Evolutionary conservation across 2,113 vertebrate species (phyloP), one percentile per base, ranked within the genome.

Genomic region (Hydropotes inermis): DNA sequence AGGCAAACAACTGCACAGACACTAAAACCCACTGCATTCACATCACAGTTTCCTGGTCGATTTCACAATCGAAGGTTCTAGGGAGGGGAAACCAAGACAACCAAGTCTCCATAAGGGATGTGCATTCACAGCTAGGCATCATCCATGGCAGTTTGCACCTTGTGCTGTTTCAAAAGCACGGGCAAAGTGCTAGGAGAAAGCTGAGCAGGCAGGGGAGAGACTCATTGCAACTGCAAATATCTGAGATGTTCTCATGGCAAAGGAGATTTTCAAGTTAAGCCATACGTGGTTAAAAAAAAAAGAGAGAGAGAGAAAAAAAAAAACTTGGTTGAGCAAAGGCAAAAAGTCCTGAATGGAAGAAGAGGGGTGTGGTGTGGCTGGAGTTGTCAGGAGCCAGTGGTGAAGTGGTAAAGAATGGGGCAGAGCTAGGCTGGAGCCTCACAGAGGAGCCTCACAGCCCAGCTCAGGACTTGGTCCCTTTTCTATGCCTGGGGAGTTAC

Each of bases 11-110:
- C 36, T 6, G 1, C 23, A 3, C 21, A 14, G 79, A n/a, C n/a
- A 8, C 13, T n/a, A 28, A 43, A 33, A n/a, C 30, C 25, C 27
- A 2, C 23, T 0, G 0, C 2, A 0, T 76, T 43, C 39, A 5
- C 7, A 2, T 50, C 19, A 3, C 9, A 12, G 28, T 27, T 58
- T 57, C 27, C 78, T n/a, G 52, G 30, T 79, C 3, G 55, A 10
- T 21, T 30, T 58, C 58, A 25, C 57, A 70, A 19, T 70, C 17
- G 0, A 70, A 70, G 67, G n/a, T 70, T 70, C 67, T 70, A 36
- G 67, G 19, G 4, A 43, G 54, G 91, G 9, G 33, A 82, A 3
- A 25, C 43, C 50, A 47, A 10, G 19, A 76, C 14, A 67, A 82
- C 57, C 82, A 27, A 7, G 28, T 30, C 76, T 85, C 25, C 47